phyloP scores from a whole-genome alignment of 2,888 invertebrate genomes.

The Eupithecia tripunctaria region DNA sequence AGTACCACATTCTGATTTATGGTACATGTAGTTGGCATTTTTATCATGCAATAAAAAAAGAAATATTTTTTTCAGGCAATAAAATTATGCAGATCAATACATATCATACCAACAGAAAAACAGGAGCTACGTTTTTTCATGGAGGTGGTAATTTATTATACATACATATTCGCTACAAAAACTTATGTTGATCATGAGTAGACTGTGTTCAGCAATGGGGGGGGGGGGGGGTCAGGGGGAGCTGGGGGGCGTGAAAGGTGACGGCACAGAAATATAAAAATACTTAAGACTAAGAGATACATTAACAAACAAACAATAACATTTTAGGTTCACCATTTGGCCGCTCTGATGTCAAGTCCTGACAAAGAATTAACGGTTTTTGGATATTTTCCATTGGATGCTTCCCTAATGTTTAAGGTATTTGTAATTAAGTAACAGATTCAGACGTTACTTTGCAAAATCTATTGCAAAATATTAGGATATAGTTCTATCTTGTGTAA shows the following conservation, averaged over 20 bases:
- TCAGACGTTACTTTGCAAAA: too few relatives aligned
- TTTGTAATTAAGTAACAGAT: neutral
- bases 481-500: too few relatives aligned
- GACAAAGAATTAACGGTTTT: constrained; percentile 63
- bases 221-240: too few relatives aligned
- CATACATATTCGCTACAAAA: neutral
- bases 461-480: too few relatives aligned
- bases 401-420: constrained; percentile 67
- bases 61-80: constrained; percentile 50
- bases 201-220: neutral
- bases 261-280: too few relatives aligned
- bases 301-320: too few relatives aligned
- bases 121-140: constrained; percentile 61
- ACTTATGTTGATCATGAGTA: neutral
- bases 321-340: constrained; percentile 72
- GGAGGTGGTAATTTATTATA: constrained; percentile 54
- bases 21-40: too few relatives aligned
- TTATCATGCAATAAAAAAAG: too few relatives aligned
- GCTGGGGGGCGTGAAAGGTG: too few relatives aligned
- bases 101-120: constrained; percentile 63
- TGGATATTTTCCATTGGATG: constrained; percentile 68
- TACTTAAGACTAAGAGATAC: too few relatives aligned
- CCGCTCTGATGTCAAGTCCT: constrained; percentile 63
- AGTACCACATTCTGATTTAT: too few relatives aligned
- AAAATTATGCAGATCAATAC: constrained; percentile 62